Base-by-base conservation (phyloP, 2,113 vertebrate species). In the Xiphias gladius region DNA sequence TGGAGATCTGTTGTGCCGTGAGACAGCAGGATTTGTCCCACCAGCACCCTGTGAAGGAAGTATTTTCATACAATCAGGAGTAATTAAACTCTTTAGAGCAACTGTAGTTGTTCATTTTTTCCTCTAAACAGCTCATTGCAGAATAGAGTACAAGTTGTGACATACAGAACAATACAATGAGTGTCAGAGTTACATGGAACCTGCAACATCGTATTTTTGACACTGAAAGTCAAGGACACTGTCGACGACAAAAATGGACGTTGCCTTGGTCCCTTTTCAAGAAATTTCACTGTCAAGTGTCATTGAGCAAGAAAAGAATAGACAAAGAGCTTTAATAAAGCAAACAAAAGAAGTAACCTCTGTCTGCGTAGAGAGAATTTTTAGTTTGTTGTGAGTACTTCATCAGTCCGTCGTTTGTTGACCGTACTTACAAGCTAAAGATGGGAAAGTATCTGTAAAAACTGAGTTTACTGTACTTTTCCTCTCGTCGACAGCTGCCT, bases 251-350 rank as follows among this genome's bases (percentile, higher is more conserved):
- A 14, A 7, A 28, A 35, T 46, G 12, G 52, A 59, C 1, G 6
- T 48, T 48, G 16, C 22, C 72, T 46, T 58, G 48, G 55, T 57
- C 16, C 26, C 43, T 66, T 73, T 57, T 73, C 22, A 67, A 16
- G 24, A 12, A 57, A 63, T 32, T 67, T 81, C 17, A 11, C 6
- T 63, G 68, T 84, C 30, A 55, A 52, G 74, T 26, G 54, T 66
- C 16, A 55, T 0, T 0, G 6, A 32, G 35, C 8, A 26, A 76
- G 28, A 48, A n/a, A 75, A 63, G 4, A 67, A 32, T 9, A 11
- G 30, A 32, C 14, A 14, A 13, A 30, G 58, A 30, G 0, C 2
- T 5, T 57, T 24, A 13, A 14, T 59, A 6, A 20, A 20, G 7
- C 48, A n/a, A 48, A 69, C 30, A 13, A 12, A 48, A 35, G 7